phyloP scores from a whole-genome alignment of 2,113 vertebrate genomes.

The Genyomyrus donnyi region DNA sequence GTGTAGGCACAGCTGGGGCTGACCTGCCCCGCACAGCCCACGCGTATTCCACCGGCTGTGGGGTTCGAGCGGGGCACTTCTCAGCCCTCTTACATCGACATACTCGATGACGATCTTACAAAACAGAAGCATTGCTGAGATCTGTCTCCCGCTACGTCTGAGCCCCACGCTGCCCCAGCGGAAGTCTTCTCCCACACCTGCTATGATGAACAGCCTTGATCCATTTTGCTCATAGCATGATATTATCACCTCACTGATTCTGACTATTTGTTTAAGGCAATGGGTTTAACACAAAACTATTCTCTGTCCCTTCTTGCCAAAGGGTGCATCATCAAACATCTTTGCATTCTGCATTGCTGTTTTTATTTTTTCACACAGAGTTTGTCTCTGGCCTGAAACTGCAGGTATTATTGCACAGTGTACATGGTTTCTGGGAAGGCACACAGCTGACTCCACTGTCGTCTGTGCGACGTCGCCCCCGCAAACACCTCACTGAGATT shows the following conservation, averaged over 20 bases:
- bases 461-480: neutral
- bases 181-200: neutral
- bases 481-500: neutral
- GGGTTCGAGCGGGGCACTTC: neutral
- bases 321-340: neutral
- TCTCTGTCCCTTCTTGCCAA: neutral
- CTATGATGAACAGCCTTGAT: neutral
- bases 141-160: neutral
- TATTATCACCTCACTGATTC: neutral
- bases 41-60: neutral
- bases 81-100: too few species aligned
- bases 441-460: neutral
- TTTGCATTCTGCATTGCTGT: neutral
- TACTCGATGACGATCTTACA: neutral
- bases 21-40: neutral
- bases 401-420: neutral
- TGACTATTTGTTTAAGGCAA: neutral
- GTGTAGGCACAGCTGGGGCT: slow-evolving; percentile 39
- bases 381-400: neutral
- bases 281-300: neutral
- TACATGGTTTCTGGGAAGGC: neutral
- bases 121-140: neutral
- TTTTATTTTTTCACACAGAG: neutral
- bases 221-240: neutral
- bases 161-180: neutral